Conservation (phyloP, 2,797 vertebrate genomes). For the Paedocypris micromegethes region DNA sequence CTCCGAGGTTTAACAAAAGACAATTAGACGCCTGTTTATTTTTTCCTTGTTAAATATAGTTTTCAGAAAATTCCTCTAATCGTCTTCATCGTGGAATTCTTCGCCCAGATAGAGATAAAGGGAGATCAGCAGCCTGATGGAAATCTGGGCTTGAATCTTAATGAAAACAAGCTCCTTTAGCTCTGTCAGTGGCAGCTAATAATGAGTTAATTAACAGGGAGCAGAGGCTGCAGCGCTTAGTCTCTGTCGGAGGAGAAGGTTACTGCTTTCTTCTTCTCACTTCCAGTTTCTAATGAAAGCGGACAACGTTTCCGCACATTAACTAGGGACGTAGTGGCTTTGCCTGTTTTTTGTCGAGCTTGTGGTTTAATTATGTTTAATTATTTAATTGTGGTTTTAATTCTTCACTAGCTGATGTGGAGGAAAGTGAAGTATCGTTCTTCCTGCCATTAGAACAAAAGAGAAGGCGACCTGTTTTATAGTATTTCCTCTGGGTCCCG, state of each 20-base stretch:
- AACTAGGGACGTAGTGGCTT: slow-evolving; percentile 5
- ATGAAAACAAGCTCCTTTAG: slow-evolving; percentile 41
- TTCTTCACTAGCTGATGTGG: not conserved
- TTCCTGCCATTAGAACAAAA: not conserved
- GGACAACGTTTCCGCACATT: slow-evolving; percentile 16
- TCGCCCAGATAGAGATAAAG: slow-evolving; percentile 33
- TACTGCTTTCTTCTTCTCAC: slow-evolving; percentile 19
- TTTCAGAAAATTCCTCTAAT: not conserved
- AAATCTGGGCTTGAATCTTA: slow-evolving; percentile 43
- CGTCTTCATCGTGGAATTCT: slow-evolving; percentile 11
- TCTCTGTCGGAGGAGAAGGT: slow-evolving; percentile 8
- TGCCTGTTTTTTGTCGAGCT: not conserved
- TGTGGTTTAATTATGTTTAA: slow-evolving; percentile 7
- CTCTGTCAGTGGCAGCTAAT: slow-evolving; percentile 26
- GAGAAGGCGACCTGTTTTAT: too few species aligned
- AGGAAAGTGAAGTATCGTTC: not conserved
- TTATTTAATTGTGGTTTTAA: too few species aligned
- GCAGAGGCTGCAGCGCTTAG: slow-evolving; percentile 17
- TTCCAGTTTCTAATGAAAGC: slow-evolving; percentile 18
- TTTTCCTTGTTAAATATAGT: too few species aligned
- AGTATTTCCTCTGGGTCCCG: too few species aligned
- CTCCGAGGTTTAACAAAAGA: too few species aligned
- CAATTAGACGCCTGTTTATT: too few species aligned
- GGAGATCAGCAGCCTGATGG: slow-evolving; percentile 31
- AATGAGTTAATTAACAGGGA: slow-evolving; percentile 37